A percentile compares a stretch with the other conserved stretches of the same genome.
phyloP scores from a whole-genome alignment of 1,140 invertebrate species.

The Drosophila micromelanica region DNA sequence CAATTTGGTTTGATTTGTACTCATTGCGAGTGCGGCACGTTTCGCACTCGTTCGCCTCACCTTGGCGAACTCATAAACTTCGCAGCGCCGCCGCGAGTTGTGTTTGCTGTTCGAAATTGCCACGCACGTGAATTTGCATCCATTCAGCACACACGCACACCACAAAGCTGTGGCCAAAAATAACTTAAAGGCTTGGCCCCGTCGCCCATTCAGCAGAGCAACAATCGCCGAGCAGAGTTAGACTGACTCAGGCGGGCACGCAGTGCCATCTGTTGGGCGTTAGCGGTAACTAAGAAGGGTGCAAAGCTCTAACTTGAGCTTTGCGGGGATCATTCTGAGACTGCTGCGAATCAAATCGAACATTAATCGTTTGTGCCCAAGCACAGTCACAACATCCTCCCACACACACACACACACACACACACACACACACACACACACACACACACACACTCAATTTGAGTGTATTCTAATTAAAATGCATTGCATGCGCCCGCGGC shows the following conservation, averaged over 20 bases:
- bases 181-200: constrained; percentile 66
- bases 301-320: constrained; percentile 63
- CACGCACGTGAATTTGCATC: constrained; percentile 46
- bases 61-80: constrained; percentile 61
- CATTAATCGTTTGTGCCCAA: constrained; percentile 45
- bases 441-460: constrained; percentile 3
- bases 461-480: constrained; percentile 53
- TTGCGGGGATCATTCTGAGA: constrained; percentile 46
- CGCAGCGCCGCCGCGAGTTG: constrained; percentile 46
- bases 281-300: constrained; percentile 51
- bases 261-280: constrained; percentile 72
- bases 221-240: constrained; percentile 36
- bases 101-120: constrained; percentile 24
- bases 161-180: constrained; percentile 36
- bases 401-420: constrained; percentile 17
- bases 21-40: constrained; percentile 40
- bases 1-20: constrained; percentile 30
- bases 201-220: constrained; percentile 32
- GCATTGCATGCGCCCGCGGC: constrained; percentile 43
- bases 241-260: constrained; percentile 15
- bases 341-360: constrained; percentile 17
- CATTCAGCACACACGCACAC: constrained; percentile 1
- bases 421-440: constrained; percentile 7
- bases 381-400: constrained; percentile 38
- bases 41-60: constrained; percentile 45